These are phyloP conservation scores for Pelecanus crispus DNA, from an alignment of 2,113 vertebrate species.

Conservation along the genomic window DNA sequence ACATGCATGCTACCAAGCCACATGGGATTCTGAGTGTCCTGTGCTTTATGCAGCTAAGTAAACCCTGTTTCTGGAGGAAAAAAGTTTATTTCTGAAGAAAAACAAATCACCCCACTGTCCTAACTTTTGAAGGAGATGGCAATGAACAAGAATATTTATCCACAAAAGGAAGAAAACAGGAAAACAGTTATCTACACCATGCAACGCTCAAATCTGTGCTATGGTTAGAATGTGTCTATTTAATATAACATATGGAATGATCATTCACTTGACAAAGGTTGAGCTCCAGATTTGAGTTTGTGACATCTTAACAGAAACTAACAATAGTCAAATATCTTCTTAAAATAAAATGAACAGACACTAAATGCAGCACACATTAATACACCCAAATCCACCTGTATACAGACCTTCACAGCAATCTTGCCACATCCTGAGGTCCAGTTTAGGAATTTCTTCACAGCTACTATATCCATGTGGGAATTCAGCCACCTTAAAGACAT, in stretches of 20 bases:
- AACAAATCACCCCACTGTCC: neutral
- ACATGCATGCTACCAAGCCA: neutral
- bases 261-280: neutral
- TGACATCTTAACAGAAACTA: neutral
- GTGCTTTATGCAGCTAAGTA: neutral
- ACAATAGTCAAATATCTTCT: neutral
- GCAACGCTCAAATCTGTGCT: neutral
- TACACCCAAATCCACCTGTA: neutral
- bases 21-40: neutral
- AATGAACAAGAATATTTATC: neutral
- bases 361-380: neutral
- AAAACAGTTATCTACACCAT: neutral
- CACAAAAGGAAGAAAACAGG: neutral
- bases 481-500: slow-evolving; percentile 88
- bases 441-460: slow-evolving; percentile 86
- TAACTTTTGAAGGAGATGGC: neutral
- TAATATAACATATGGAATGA: neutral
- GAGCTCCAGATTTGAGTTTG: neutral
- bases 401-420: slow-evolving; percentile 95
- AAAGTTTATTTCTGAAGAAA: neutral
- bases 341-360: neutral
- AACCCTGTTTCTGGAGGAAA: neutral
- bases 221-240: neutral
- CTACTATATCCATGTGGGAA: slow-evolving; percentile 88
- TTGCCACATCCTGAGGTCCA: slow-evolving; percentile 97